Conservation (phyloP, 2,888 invertebrate species). For the Galerucella nymphaeae region DNA sequence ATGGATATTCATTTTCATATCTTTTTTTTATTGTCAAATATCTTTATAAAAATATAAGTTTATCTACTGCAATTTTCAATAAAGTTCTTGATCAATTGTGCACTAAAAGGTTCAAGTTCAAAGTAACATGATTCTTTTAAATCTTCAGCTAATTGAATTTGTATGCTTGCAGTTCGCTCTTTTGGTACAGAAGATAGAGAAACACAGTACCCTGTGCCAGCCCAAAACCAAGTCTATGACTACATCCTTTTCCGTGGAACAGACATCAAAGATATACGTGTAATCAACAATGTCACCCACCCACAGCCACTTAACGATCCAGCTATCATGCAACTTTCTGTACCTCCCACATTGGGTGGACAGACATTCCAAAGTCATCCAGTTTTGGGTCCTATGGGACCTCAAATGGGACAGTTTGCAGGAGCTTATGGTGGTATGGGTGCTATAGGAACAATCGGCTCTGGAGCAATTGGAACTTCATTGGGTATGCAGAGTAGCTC, state of each 20-base stretch:
- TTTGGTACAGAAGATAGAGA: constrained; percentile 99
- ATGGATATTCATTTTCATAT: too few relatives aligned
- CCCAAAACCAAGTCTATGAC: constrained; percentile 97
- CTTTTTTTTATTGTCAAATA: too few relatives aligned
- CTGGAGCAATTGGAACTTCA: constrained; percentile 50
- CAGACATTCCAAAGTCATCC: constrained; percentile 77
- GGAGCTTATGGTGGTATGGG: constrained; percentile 66
- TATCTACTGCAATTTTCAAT: too few relatives aligned
- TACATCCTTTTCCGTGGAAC: constrained; percentile 98
- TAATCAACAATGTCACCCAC: constrained; percentile 87
- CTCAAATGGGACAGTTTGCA: constrained; percentile 66
- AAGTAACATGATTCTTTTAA: background rate
- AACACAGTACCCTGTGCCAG: constrained; percentile 93
- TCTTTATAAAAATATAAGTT: too few relatives aligned
- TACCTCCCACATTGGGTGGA: constrained; percentile 76
- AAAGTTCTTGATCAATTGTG: too few relatives aligned
- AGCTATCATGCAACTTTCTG: constrained; percentile 93
- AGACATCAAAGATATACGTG: constrained; percentile 98
- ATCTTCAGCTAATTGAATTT: background rate
- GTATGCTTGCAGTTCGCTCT: constrained; percentile 83
- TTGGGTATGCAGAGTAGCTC: constrained; percentile 61
- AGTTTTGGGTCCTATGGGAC: constrained; percentile 70
- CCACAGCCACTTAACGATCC: constrained; percentile 89
- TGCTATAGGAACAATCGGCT: constrained; percentile 58
- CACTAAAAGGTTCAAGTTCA: too few relatives aligned